phyloP scores from a whole-genome alignment of 2,113 vertebrate species.

The Cichladusa arquata region DNA sequence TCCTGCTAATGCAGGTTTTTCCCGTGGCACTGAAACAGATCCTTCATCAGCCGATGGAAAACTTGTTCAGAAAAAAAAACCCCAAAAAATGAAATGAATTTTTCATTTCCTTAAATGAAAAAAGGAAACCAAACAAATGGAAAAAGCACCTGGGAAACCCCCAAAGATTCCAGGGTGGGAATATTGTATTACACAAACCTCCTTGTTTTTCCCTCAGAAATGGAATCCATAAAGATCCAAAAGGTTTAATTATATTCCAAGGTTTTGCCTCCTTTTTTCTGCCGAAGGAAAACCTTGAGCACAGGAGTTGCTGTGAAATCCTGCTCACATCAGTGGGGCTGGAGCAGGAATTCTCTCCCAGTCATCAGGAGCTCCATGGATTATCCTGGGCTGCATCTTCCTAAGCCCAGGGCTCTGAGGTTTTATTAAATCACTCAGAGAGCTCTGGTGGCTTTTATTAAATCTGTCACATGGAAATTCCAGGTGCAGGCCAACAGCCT shows the following conservation, averaged over 20 bases:
- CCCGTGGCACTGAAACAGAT: accelerated
- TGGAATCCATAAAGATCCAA: not conserved
- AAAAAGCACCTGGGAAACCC: not conserved
- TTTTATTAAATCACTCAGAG: not conserved
- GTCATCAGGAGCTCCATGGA: not conserved
- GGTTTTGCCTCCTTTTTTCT: not conserved
- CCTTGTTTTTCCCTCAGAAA: not conserved
- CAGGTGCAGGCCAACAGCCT: not conserved
- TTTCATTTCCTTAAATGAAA: not conserved
- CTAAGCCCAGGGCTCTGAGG: not conserved
- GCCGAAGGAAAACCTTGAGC: not conserved
- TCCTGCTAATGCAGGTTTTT: not conserved
- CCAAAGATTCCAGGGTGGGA: not conserved
- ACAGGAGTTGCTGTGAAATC: not conserved
- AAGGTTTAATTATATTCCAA: not conserved
- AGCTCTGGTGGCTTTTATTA: not conserved
- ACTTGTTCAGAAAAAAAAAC: not conserved
- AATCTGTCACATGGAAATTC: not conserved
- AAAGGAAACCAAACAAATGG: not conserved
- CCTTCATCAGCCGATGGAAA: accelerated
- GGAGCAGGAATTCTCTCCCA: not conserved
- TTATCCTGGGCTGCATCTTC: not conserved
- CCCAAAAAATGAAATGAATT: not conserved
- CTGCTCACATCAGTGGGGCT: not conserved
- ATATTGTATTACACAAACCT: not conserved